phyloP scores from a whole-genome alignment of 2,888 invertebrate species.

The Meghimatium bilineatum region DNA sequence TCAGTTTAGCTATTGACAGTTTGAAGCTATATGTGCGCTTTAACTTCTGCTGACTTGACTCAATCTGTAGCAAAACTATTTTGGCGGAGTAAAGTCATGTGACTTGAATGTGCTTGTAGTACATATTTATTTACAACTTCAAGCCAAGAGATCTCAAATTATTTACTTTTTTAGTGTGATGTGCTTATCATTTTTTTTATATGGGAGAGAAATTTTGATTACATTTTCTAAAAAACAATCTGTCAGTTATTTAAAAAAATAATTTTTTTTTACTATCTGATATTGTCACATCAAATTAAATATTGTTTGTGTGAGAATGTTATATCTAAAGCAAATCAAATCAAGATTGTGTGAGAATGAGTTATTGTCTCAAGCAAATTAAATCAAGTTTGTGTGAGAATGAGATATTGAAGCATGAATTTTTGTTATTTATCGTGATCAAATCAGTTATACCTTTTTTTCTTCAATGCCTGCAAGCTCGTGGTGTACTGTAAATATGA shows the following conservation, averaged over 20 bases:
- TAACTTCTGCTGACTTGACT: no score
- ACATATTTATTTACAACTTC: neutral
- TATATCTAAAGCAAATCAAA: no score
- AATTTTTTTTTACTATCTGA: neutral
- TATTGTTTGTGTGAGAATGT: no score
- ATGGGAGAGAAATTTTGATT: neutral
- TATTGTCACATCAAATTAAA: no score
- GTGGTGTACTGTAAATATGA: neutral
- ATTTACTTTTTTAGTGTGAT: neutral
- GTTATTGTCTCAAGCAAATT: no score
- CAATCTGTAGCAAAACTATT: neutral
- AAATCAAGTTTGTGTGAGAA: no score
- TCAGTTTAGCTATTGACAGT: no score
- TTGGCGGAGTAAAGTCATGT: neutral
- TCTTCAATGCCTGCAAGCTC: neutral
- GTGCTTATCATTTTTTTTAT: neutral
- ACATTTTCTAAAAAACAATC: neutral
- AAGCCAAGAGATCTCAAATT: neutral
- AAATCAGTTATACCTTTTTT: neutral
- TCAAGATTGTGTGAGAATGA: no score
- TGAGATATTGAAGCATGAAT: no score
- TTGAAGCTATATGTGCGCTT: no score
- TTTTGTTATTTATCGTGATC: no score
- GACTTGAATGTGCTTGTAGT: neutral
- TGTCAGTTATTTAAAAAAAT: neutral